Evolutionary conservation across 2,888 invertebrate genomes (phyloP).

Genomic region (Allophyes oxyacanthae): DNA sequence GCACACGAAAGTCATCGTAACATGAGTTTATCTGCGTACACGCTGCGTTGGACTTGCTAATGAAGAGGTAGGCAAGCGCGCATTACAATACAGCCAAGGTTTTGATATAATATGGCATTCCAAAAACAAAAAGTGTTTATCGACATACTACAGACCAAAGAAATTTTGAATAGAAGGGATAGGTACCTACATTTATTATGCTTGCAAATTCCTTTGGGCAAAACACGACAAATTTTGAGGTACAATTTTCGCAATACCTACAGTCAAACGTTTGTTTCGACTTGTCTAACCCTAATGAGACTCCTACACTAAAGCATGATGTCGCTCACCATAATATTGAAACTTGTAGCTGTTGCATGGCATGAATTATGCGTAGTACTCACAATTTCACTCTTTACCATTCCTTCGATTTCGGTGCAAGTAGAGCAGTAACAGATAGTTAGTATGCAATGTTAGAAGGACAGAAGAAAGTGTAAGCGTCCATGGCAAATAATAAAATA

Average conservation of each 20-base stretch:
- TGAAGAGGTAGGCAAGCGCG: conserved; percentile 17
- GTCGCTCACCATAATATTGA: conserved; percentile 38
- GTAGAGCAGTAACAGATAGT: conserved; percentile 46
- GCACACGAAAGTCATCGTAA: no score
- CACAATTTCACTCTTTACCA: conserved; percentile 51
- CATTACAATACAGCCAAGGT: conserved; percentile 8
- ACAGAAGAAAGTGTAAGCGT: conserved; percentile 40
- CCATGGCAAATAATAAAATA: conserved; percentile 44
- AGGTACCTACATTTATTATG: no score
- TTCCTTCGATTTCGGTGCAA: conserved; percentile 51
- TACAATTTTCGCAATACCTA: no score
- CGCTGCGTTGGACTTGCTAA: conserved; percentile 44
- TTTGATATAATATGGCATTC: conserved; percentile 10
- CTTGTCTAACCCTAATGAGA: conserved; percentile 27
- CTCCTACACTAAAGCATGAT: conserved; percentile 37
- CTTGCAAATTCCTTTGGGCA: no score
- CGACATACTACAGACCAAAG: neutral
- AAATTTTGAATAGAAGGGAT: neutral
- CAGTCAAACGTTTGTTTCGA: neutral
- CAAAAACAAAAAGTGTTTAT: neutral
- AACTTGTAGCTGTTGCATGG: conserved; percentile 51
- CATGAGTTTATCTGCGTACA: conserved; percentile 20
- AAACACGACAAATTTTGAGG: no score
- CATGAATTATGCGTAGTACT: conserved; percentile 44
- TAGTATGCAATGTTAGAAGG: conserved; percentile 48